Conservation (phyloP, 2,797 vertebrate genomes). For the Pseudochaenichthys georgianus region DNA sequence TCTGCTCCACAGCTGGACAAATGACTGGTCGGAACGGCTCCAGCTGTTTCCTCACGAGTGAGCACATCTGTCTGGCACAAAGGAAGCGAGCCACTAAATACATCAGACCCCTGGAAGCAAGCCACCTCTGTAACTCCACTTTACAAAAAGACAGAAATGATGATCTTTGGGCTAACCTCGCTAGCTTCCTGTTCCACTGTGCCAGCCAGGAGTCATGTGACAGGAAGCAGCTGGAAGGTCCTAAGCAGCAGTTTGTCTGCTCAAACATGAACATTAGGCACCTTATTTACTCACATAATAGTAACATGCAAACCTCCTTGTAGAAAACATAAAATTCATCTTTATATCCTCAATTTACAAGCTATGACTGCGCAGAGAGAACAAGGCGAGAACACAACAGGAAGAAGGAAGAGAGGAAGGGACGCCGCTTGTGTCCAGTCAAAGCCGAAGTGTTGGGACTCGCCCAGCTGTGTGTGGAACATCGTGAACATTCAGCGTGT, state of each 20-base stretch:
- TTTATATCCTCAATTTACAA: slow-evolving; percentile 80
- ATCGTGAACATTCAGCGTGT: slow-evolving; percentile 8
- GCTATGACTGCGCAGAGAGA: slow-evolving; percentile 75
- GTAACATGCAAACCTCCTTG: slow-evolving; percentile 88
- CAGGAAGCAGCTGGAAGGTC: slow-evolving; percentile 46
- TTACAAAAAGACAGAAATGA: slow-evolving; percentile 6
- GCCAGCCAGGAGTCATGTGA: slow-evolving; percentile 35
- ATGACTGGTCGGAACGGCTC: slow-evolving; percentile 60
- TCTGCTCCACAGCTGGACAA: slow-evolving; percentile 79
- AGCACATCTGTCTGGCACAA: slow-evolving; percentile 47
- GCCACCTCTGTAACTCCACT: neutral
- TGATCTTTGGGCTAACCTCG: neutral
- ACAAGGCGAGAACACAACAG: slow-evolving; percentile 68
- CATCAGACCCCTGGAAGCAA: slow-evolving; percentile 7
- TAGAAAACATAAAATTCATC: slow-evolving; percentile 79
- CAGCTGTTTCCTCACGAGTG: slow-evolving; percentile 31
- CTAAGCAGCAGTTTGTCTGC: slow-evolving; percentile 79
- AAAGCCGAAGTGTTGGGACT: slow-evolving; percentile 50
- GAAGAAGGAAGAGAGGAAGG: slow-evolving; percentile 15
- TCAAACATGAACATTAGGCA: slow-evolving; percentile 90
- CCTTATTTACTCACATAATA: slow-evolving; percentile 87
- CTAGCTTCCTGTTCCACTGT: slow-evolving; percentile 8
- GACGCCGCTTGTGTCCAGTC: slow-evolving; percentile 30
- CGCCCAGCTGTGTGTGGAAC: neutral
- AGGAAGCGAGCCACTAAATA: no score